These are phyloP conservation scores for Aplysia californica DNA, from an alignment of 1,140 invertebrate species.

Conservation along the genomic window DNA sequence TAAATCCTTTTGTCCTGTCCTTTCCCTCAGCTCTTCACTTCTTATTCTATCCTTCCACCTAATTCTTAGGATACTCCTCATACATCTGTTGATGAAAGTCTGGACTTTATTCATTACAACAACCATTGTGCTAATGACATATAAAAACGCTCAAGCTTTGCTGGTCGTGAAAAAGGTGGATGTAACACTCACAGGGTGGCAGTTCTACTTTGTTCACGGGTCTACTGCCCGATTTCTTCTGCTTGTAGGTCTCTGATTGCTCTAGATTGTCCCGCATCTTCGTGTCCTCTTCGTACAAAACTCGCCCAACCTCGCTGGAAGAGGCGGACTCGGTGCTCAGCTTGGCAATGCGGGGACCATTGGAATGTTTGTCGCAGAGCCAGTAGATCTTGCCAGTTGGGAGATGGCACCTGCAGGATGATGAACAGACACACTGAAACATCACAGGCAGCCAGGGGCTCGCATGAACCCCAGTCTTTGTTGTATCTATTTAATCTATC, in stretches of 20 bases:
- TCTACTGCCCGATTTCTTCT: slow-evolving; percentile 24
- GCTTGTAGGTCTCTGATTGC: slow-evolving; percentile 36
- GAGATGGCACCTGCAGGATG: slow-evolving; percentile 50
- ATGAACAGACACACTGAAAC: background rate
- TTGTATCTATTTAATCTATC: too few species aligned
- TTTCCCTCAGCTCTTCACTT: too few species aligned
- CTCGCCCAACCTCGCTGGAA: slow-evolving; percentile 32
- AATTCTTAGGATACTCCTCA: too few species aligned
- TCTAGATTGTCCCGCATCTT: slow-evolving; percentile 46
- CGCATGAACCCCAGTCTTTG: too few species aligned
- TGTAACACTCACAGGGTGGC: slow-evolving; percentile 6
- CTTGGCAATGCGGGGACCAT: slow-evolving; percentile 51
- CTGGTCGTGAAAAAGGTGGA: too few species aligned
- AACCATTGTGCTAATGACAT: too few species aligned
- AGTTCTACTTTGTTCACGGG: slow-evolving; percentile 6
- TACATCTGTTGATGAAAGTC: too few species aligned
- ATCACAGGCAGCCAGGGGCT: background rate
- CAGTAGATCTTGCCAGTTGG: slow-evolving; percentile 65
- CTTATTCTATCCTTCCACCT: too few species aligned
- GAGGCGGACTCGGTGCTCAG: slow-evolving; percentile 40
- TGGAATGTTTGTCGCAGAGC: slow-evolving; percentile 60
- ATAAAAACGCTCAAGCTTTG: too few species aligned
- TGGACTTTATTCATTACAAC: too few species aligned
- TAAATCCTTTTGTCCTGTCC: too few species aligned
- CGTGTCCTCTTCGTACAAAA: slow-evolving; percentile 50